phyloP scores from a whole-genome alignment of 2,113 vertebrate genomes.

The Hylia prasina region DNA sequence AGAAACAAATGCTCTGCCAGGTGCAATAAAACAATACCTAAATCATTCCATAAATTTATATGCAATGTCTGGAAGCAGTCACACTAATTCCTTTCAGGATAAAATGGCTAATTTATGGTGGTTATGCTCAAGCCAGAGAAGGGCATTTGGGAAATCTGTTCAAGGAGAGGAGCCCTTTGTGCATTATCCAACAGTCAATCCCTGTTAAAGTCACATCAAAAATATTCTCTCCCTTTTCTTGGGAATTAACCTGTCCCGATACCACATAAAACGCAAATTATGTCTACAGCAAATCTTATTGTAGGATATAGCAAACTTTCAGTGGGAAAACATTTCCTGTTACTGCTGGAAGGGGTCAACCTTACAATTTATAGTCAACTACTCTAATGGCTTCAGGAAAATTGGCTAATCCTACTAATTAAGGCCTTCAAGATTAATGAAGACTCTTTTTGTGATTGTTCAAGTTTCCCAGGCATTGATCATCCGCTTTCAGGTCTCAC shows the following conservation, averaged over 20 bases:
- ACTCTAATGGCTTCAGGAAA: not conserved
- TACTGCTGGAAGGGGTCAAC: not conserved
- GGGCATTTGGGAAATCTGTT: not conserved
- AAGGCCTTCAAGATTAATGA: conserved; percentile 13
- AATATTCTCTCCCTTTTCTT: not conserved
- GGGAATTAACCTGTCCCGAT: not conserved
- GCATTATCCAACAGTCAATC: not conserved
- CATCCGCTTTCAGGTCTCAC: not conserved
- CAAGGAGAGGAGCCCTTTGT: not conserved
- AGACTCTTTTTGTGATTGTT: not conserved
- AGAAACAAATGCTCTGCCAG: not conserved
- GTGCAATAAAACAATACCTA: not conserved
- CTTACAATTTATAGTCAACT: not conserved
- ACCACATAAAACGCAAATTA: not conserved
- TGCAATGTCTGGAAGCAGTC: not conserved
- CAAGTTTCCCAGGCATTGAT: not conserved
- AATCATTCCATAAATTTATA: not conserved
- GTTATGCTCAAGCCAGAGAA: not conserved
- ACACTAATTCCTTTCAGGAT: not conserved
- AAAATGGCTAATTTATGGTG: not conserved
- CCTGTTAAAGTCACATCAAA: not conserved
- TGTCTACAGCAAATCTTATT: not conserved
- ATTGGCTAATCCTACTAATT: not conserved
- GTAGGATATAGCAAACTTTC: not conserved
- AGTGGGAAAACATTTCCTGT: not conserved